Conservation (phyloP, 2,113 vertebrate genomes). For the Mustelus asterias region DNA sequence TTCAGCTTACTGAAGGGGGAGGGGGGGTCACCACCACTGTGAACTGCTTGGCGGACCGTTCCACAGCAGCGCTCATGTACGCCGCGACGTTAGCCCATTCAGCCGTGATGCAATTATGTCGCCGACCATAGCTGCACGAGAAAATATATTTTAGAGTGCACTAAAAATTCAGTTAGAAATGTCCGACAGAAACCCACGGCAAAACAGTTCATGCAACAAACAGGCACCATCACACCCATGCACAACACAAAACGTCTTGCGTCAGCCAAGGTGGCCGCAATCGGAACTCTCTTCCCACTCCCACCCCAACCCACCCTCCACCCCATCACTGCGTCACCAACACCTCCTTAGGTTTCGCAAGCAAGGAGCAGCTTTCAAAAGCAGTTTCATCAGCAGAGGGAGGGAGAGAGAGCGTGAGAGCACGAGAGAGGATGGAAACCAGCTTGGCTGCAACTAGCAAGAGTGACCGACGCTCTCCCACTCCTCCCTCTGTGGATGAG, state of each 20-base stretch:
- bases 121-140: constrained; percentile 15
- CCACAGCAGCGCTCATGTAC: background rate
- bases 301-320: background rate
- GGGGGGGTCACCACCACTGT: background rate
- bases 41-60: background rate
- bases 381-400: background rate
- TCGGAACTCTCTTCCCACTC: background rate
- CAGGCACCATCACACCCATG: background rate
- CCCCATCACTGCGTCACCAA: too few species aligned
- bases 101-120: constrained; percentile 16
- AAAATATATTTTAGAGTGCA: constrained; percentile 28
- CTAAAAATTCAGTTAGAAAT: background rate
- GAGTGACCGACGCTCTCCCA: background rate
- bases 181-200: background rate
- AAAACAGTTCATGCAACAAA: background rate
- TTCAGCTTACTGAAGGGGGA: constrained; percentile 25
- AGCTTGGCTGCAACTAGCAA: background rate
- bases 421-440: background rate
- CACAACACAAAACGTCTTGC: background rate
- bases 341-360: background rate
- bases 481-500: background rate
- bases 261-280: background rate
- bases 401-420: background rate
- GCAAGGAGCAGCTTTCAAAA: background rate
- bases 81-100: background rate